Base-by-base conservation (phyloP, 2,888 invertebrate genomes). In the Penaeus monodon region DNA sequence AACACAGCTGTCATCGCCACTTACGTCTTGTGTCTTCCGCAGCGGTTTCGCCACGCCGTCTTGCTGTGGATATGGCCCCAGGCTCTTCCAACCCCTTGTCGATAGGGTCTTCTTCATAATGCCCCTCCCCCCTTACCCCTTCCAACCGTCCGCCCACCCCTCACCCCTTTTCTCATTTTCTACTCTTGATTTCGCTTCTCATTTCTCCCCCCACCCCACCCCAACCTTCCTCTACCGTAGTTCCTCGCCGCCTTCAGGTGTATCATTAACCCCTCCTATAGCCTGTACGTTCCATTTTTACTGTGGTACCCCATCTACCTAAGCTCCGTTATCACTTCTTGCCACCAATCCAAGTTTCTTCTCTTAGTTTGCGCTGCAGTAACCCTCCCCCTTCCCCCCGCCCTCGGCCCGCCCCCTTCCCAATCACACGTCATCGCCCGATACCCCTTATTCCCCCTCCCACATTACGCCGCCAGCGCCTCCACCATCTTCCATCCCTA, bases 401-500 rank as follows among this genome's bases (percentile, higher is more conserved):
- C 74, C 38, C 57, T 20, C 57, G 17, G 2, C 24, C 57, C 49
- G 1, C 57, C 49, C 49, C 27, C n/a, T 6, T 49, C 49, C 24
- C 24, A 38, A 14, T 44, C 49, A n/a, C 49, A 44, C 57, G 20
- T 24, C 77, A n/a, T 57, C 27, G 14, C 49, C 33, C 29, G 27
- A 22, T 33, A n/a, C 33, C 74, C 29, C 33, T 33, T 64, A 24
- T 33, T 79, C 79, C 20, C 57, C 33, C 57, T 20, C 29, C 38
- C 80, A 1, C 33, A 33, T 66, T 66, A 44, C 49, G 38, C 77
- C 24, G 20, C 44, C 38, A 44, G 64, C 57, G 65, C 63, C 76
- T 74, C 82, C 74, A 24, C 22, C 64, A 64, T 33, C 64, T 33
- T 27, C 83, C 33, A n/a, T 74, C n/a, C 33, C 74, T 57, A 63